These are phyloP conservation scores for Drosophila gaucha DNA, from an alignment of 2,888 invertebrate species.

Conservation along the genomic window DNA sequence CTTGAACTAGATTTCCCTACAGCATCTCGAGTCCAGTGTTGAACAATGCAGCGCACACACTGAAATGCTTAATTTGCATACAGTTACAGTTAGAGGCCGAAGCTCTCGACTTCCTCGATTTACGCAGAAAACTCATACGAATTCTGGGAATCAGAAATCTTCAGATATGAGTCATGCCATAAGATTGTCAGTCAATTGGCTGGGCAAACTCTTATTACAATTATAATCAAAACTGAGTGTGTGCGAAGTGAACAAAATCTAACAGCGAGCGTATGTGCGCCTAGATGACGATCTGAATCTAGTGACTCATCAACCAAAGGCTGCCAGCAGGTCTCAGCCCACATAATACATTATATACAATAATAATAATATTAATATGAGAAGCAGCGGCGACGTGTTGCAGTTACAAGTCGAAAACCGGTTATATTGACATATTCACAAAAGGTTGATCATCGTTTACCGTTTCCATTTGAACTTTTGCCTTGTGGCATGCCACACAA, in stretches of 20 bases:
- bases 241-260: slow-evolving; percentile 4
- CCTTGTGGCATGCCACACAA: slow-evolving; percentile 1
- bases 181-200: slow-evolving; percentile 34
- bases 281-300: slow-evolving; percentile 34
- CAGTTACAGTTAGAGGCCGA: slow-evolving; percentile 46
- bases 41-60: slow-evolving; percentile 7
- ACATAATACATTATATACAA: slow-evolving; percentile 33
- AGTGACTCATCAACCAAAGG: slow-evolving; percentile 55
- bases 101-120: slow-evolving; percentile 18
- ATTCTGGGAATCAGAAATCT: slow-evolving; percentile 61
- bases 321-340: slow-evolving; percentile 34
- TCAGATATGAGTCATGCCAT: slow-evolving; percentile 49
- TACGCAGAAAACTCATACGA: slow-evolving; percentile 70
- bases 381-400: slow-evolving; percentile 8
- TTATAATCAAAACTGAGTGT: slow-evolving; percentile 36
- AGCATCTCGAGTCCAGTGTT: slow-evolving; percentile 36
- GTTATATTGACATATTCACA: slow-evolving; percentile 48
- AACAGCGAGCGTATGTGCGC: slow-evolving; percentile 23
- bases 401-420: slow-evolving; percentile 41
- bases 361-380: slow-evolving; percentile 12
- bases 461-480: slow-evolving; percentile 23
- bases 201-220: slow-evolving; percentile 39
- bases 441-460: slow-evolving; percentile 40
- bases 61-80: slow-evolving; percentile 49
- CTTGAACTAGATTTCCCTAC: slow-evolving; percentile 73